These are phyloP conservation scores for Macrophya alboannulata DNA, from an alignment of 2,888 invertebrate species.

Conservation along the genomic window DNA sequence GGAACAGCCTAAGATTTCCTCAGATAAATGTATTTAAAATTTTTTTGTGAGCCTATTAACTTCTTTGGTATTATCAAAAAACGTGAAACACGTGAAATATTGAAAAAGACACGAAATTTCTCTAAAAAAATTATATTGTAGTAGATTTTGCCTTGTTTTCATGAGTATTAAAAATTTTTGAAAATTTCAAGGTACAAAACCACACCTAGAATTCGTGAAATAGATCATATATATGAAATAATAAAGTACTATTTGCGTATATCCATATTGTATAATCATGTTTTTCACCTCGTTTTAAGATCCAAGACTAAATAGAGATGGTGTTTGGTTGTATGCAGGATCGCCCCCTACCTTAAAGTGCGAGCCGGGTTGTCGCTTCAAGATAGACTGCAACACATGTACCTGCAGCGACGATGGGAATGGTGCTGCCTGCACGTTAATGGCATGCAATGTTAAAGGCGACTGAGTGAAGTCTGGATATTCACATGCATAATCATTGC, in stretches of 20 bases:
- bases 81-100: too few species aligned
- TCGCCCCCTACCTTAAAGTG: constrained; percentile 67
- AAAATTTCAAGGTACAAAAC: too few species aligned
- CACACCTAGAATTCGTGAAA: too few species aligned
- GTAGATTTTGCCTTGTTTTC: too few species aligned
- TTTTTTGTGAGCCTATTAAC: too few species aligned
- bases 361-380: constrained; percentile 81
- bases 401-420: constrained; percentile 81
- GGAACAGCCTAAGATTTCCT: too few species aligned
- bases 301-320: neutral
- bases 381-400: constrained; percentile 81
- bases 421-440: constrained; percentile 81
- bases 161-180: too few species aligned
- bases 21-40: too few species aligned
- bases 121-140: too few species aligned
- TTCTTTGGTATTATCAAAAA: too few species aligned
- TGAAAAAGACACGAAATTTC: too few species aligned
- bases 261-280: neutral
- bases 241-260: neutral
- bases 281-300: neutral
- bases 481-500: neutral
- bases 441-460: constrained; percentile 54
- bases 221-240: neutral
- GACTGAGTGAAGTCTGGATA: neutral
- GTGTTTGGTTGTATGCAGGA: constrained; percentile 5